Percentiles rank a stretch among this genome's conserved stretches.
Evolutionary conservation across 1,140 invertebrate species (phyloP).

Genomic region (Leptoteleia sp.): DNA sequence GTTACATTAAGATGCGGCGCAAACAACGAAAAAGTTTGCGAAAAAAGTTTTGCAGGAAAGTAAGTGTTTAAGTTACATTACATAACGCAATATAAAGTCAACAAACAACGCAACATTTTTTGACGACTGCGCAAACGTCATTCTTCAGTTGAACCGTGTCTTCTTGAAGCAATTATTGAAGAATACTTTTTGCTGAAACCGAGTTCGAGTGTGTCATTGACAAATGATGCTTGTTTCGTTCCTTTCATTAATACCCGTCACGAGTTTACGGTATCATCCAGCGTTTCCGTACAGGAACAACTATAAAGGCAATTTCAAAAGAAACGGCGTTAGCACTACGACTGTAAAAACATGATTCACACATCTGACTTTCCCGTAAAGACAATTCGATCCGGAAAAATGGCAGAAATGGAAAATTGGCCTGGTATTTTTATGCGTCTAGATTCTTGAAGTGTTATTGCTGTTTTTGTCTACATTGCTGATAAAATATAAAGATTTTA

Average conservation of each 20-base stretch:
- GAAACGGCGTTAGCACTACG: constrained; percentile 8
- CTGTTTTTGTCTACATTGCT: background rate
- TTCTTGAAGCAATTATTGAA: constrained; percentile 1
- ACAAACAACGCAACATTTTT: constrained; percentile 15
- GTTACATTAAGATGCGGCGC: background rate
- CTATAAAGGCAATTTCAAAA: constrained; percentile 35
- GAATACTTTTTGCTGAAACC: background rate
- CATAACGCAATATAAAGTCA: constrained; percentile 5
- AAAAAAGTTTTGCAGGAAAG: constrained; percentile 33
- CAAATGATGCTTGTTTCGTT: constrained; percentile 2
- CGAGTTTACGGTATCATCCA: constrained; percentile 22
- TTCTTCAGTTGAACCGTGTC: background rate
- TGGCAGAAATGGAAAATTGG: constrained; percentile 1
- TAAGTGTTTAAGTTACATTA: constrained; percentile 16
- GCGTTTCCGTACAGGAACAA: constrained; percentile 17
- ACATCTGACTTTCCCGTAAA: constrained; percentile 25
- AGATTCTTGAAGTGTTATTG: background rate
- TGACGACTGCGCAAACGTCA: constrained; percentile 13
- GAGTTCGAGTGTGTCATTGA: constrained; percentile 1
- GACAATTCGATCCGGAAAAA: constrained; percentile 17
- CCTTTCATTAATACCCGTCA: constrained; percentile 34
- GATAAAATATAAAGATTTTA: too few species aligned
- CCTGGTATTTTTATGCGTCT: too few species aligned
- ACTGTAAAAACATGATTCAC: constrained; percentile 40
- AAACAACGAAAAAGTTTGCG: constrained; percentile 41